Base-by-base conservation (phyloP, 2,113 vertebrate genomes). In the Rafetus swinhoei region DNA sequence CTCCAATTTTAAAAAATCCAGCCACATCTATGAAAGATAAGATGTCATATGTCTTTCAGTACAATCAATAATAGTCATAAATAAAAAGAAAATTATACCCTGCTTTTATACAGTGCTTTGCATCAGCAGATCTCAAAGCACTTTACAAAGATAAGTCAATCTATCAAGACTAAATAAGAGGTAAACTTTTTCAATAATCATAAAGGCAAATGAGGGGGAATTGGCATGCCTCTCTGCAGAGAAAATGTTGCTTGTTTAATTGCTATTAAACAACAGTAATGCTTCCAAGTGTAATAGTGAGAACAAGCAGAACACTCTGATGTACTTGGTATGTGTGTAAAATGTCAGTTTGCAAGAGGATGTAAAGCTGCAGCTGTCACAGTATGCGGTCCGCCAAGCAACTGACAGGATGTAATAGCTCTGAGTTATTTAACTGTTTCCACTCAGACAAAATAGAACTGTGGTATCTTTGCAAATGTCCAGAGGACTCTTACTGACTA, bases 341-440 rank as follows among this genome's bases (percentile, higher is more conserved):
- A 96, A 96, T 95, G 96, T 96, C 97, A 93, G 81, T 93, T 92
- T 95, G 94, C 55, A 72, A 94, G 95, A 93, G 96, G 93, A 87
- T 83, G 86, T 56, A 62, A 95, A 93, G 87, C 90, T 2, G 5
- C 84, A 97, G 92, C 97, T 95, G 82, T 95, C 93, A 76, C 91
- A 84, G 92, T 87, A 83, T 88, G 93, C 79, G 96, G 95, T 94
- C 95, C 18, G 90, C 91, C 77, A 96, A 87, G 92, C 93, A 94
- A 95, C 95, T 86, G 86, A 90, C 90, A 94, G 96, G 95, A 93
- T 93, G 93, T 69, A 90, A 94, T 74, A 55, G 88, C 92, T 95
- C 88, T 85, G 90, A 96, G 93, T 81, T 91, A 89, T 94, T 95
- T 97, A 97, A 97, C 97, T 95, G 92, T 96, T 97, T 96, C 94